Conservation (phyloP, 2,888 invertebrate genomes). For the Athalia cordata region DNA sequence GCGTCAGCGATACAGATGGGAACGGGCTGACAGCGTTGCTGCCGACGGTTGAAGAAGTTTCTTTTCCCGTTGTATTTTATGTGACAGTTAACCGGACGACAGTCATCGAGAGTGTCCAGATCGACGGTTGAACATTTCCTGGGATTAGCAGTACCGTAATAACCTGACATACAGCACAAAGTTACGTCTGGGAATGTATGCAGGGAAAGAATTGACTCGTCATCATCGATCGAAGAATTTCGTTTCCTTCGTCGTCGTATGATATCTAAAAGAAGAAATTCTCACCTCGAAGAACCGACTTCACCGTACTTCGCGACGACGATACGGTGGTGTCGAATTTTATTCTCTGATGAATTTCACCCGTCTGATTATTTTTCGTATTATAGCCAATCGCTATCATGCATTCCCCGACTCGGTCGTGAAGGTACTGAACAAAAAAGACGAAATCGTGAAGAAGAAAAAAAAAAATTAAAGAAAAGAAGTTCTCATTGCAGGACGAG, state of each 20-base stretch:
- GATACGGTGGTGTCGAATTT: constrained; percentile 53
- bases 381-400: constrained; percentile 51
- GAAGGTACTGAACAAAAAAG: constrained; percentile 52
- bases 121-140: constrained; percentile 67
- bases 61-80: constrained; percentile 76
- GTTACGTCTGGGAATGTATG: too few species aligned
- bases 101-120: constrained; percentile 73
- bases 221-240: neutral
- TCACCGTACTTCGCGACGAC: constrained; percentile 44
- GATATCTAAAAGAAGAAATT: neutral
- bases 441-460: neutral
- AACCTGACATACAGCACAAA: constrained; percentile 45
- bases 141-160: constrained; percentile 50
- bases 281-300: constrained; percentile 52
- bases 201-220: neutral
- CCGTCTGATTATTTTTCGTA: constrained; percentile 49
- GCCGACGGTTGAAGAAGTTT: constrained; percentile 73
- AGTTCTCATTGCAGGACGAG: too few species aligned
- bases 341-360: constrained; percentile 51
- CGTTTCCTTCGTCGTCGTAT: too few species aligned
- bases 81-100: constrained; percentile 76
- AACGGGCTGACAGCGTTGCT: constrained; percentile 63
- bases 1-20: constrained; percentile 68
- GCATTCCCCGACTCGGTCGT: constrained; percentile 56
- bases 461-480: neutral